Base-by-base conservation (phyloP, 2,797 vertebrate genomes). In the Limosa lapponica region DNA sequence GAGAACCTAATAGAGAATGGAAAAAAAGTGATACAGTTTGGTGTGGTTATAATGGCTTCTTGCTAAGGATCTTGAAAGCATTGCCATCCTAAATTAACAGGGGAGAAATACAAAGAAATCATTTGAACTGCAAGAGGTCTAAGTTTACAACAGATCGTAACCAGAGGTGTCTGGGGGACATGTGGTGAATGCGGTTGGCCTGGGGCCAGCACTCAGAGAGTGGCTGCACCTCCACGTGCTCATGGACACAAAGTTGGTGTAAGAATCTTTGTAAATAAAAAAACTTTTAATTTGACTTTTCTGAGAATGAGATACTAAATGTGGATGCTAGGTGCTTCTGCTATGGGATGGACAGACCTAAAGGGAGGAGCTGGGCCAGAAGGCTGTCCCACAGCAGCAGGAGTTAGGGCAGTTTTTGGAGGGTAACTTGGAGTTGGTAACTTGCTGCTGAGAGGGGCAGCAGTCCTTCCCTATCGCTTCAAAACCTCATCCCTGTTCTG, bases 221-320 rank as follows among this genome's bases (percentile, higher is more conserved):
- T 37, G 0, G 0, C 32, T 44, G n/a, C 16, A 61, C 54, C 25
- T 82, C 25, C 19, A 8, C 0, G 0, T 78, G 7, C 78, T 79
- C 58, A 25, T 6, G 19, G 71, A 52, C 46, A 54, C 28, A 19
- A n/a, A 65, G 46, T 1, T 37, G 32, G 8, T 49, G 7, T 78
- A 65, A 87, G 51, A 41, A 16, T 30, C 28, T 59, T 57, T 39
- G 44, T 25, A 78, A 90, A 79, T 13, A 69, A 71, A 74, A 16
- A n/a, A 75, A 32, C 12, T 57, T 72, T 58, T 41, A 22, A 44
- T 89, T 58, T 61, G 6, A 3, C 14, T 34, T 79, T 32, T 72
- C 28, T 65, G 41, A 67, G 77, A 83, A 87, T 6, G 55, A 62
- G 24, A 30, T 62, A 13, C 18, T 62, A 39, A 19, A 46, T 75